Base-by-base conservation (phyloP, 2,113 vertebrate species). In the Dicaeum eximium region DNA sequence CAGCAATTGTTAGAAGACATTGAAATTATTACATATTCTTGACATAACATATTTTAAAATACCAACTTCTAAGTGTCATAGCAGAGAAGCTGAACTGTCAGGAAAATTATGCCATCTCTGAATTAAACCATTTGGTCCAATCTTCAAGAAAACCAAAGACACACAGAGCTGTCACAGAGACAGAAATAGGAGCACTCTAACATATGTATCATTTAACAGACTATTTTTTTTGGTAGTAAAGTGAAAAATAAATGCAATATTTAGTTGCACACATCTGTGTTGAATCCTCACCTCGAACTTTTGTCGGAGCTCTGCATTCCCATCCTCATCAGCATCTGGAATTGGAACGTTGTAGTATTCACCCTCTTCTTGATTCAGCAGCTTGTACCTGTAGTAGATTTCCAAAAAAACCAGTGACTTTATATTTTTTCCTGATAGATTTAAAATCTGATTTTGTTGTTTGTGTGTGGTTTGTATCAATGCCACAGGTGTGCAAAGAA, bases 281-380 rank as follows among this genome's bases (percentile, higher is more conserved):
- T 82, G 70, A 62, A 23, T 38, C 38, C 98, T 99, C 97, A 99
- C 99, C 99, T 99, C 99, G 91, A 99, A 99, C 95, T 99, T 99
- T 97, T 99, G 99, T 54, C 98, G 96, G 69, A 99, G 98, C 85
- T 99, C 99, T 94, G 98, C 72, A 77, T 99, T 99, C 56, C 98
- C 98, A 71, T 99, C 99, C 12, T 99, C 99, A 5, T 98, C 99
- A 37, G 98, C 98, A 91, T 99, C 99, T 1, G 99, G 99, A 88
- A 99, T 99, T 79, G 99, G 99, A 11, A 99, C 99, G 0, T 99
- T 99, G 94, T 99, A 99, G 96, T 99, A 99, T 96, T 99, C 99
- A 1, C 99, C 99, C 93, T 99, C 99, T 79, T 99, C 99, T 82
- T 99, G 98, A 94, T 99, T 99, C 77, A 99, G 98, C 97, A 99